Evolutionary conservation across 2,888 invertebrate genomes (phyloP), one percentile per base, ranked within the genome.

Genomic region (Drosophila putrida): DNA sequence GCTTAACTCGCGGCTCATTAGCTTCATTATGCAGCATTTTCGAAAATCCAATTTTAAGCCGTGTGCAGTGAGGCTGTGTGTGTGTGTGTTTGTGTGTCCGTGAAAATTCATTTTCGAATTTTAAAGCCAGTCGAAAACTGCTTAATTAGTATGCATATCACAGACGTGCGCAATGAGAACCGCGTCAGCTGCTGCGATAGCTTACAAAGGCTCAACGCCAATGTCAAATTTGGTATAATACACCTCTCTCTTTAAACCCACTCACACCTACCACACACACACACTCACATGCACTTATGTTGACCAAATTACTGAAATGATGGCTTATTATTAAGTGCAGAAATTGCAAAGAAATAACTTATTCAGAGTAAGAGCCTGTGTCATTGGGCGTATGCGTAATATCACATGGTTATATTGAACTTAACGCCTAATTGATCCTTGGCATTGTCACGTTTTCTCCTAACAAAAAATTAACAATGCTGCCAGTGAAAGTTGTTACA

Each of bases 131-230:
- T 35, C 6, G 39, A 55, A 58, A 63, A 63, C 59, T 33, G 69
- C 70, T 66, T 67, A 83, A 83, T 83, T 83, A 84, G 83, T 87
- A 83, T 83, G 78, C 89, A 87, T 75, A 87, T 80, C 83, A 83
- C 84, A 82, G 55, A 50, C 54, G 43, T 36, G 57, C 28, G 49
- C 51, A 59, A 57, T 15, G 61, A 38, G 38, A 49, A 31, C 11
- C 47, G 51, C 59, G 66, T 8, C 59, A 54, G 55, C 62, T 79
- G 76, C 62, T 62, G 9, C 41, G 27, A 41, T 46, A 65, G 70
- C 71, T 76, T 70, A 75, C 60, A 71, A 51, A 43, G 55, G 61
- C 55, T 79, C 58, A 74, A 46, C 62, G 66, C 43, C 49, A 66
- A 13, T 58, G 49, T 38, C 46, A 38, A n/a, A 38, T 50, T n/a